Base-by-base conservation (phyloP, 2,888 invertebrate genomes). In the Lysandra coridon region DNA sequence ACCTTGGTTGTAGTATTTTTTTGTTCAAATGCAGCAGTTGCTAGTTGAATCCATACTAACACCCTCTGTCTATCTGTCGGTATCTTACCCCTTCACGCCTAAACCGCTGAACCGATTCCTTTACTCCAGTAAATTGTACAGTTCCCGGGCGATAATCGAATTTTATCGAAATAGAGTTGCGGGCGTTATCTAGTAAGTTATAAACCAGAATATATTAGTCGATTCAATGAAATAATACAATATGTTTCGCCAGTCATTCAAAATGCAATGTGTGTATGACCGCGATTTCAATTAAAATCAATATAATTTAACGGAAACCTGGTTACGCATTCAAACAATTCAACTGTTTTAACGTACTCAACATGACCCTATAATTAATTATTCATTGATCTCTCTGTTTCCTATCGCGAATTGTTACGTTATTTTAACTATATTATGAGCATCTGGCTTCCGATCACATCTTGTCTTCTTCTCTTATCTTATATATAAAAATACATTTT, bases 251-350 rank as follows among this genome's bases (percentile, higher is more conserved):
- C 64, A 30, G 64, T 64, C 30, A 30, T 64, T 64, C 12, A 12
- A 30, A 64, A 64, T 23, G 30, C 30, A 64, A 23, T 64, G 64
- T 64, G 62, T 62, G 64, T 30, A 64, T 64, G 64, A 64, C 30
- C 1, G 49, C 49, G 12, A 64, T 64, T 30, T 30, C 64, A 64
- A 64, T 64, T 30, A 12, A 30, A 64, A 30, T 64, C 64, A 64
- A 64, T 30, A 64, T 30, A 64, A 64, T 64, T 64, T 64, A 64
- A 64, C 64, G 64, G 64, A 64, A 64, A 64, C 30, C 64, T 12
- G 30, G 64, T 64, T 30, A 64, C 10, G 64, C 64, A 12, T 30
- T 30, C 64, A 64, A 64, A 64, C 30, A 64, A 30, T 12, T 30
- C 30, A 64, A 64, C 64, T 64, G 12, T 64, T 64, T 12, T 30